These are phyloP conservation scores for Platyura marginata DNA, from an alignment of 1,140 invertebrate genomes.

Conservation along the genomic window DNA sequence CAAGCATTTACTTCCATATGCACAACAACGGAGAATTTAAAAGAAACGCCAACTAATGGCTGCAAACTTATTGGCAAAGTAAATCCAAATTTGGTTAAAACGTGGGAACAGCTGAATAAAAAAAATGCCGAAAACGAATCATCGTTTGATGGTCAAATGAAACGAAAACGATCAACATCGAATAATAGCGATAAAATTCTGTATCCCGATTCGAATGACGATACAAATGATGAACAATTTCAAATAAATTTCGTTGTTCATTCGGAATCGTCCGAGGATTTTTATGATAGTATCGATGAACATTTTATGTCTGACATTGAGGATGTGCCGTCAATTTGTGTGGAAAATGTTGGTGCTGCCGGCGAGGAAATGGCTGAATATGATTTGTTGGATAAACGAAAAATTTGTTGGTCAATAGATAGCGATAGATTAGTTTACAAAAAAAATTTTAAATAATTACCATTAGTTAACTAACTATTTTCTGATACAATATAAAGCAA, in stretches of 20 bases:
- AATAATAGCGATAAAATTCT: constrained; percentile 25
- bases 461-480: too few relatives aligned
- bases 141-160: constrained; percentile 15
- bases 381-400: constrained; percentile 29
- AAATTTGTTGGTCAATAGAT: constrained; percentile 1
- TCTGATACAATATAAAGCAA: too few relatives aligned
- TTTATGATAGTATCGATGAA: constrained; percentile 36
- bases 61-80: constrained; percentile 5
- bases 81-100: constrained; percentile 2
- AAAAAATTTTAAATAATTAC: too few relatives aligned
- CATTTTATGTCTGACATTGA: constrained; percentile 13
- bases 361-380: constrained; percentile 34
- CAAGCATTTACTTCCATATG: too few relatives aligned
- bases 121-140: constrained; percentile 13
- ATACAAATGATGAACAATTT: constrained; percentile 25
- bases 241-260: constrained; percentile 19
- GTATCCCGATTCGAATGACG: constrained; percentile 23
- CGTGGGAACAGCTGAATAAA: constrained; percentile 5
- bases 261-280: constrained; percentile 17
- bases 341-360: constrained; percentile 11
- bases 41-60: not conserved
- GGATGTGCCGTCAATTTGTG: constrained; percentile 23
- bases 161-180: constrained; percentile 13
- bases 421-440: not conserved
- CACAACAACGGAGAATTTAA: too few relatives aligned